Evolutionary conservation across 2,113 vertebrate species (phyloP), one percentile per base, ranked within the genome.

Genomic region (Origma solitaria): DNA sequence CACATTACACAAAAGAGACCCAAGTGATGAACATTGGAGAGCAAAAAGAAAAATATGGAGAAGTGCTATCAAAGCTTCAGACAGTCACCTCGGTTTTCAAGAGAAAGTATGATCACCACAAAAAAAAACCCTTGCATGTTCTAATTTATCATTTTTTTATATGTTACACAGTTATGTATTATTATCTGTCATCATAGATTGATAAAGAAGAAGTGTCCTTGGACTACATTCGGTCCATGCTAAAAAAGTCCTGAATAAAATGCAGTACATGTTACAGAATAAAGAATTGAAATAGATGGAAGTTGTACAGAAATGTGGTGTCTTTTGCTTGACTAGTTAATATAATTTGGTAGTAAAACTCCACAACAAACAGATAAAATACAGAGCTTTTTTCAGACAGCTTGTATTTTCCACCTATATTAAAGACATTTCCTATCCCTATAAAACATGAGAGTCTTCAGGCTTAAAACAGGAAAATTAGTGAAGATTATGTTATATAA

Each of bases 221-320:
- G 42, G 28, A 51, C 10, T 23, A 47, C 49, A 19, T 22, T 51
- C 0, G 0, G 51, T 18, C 31, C 23, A 47, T 62, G 16, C 20
- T 56, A n/a, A 10, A 49, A 57, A 12, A 57, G 35, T 22, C 10
- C 22, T 57, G 31, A 27, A 66, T 27, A 71, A 66, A 47, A 23
- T 3, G 16, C 19, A 28, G 10, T 2, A 11, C 0, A 0, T 5
- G 16, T 3, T 22, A 21, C 24, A 37, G 35, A 18, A 33, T 23
- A 5, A 78, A 87, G 16, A 27, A 38, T 42, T 23, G 7, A 60
- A 33, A 79, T 7, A 47, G 30, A 57, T 14, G 15, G 61, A 70
- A 50, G 10, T 3, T 33, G 27, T 10, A 64, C 6, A 61, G 25
- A 87, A 82, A 69, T 28, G 5, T 6, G 25, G 9, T 4, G 31